phyloP scores from a whole-genome alignment of 1,140 invertebrate species.

The Meloidogyne floridensis region DNA sequence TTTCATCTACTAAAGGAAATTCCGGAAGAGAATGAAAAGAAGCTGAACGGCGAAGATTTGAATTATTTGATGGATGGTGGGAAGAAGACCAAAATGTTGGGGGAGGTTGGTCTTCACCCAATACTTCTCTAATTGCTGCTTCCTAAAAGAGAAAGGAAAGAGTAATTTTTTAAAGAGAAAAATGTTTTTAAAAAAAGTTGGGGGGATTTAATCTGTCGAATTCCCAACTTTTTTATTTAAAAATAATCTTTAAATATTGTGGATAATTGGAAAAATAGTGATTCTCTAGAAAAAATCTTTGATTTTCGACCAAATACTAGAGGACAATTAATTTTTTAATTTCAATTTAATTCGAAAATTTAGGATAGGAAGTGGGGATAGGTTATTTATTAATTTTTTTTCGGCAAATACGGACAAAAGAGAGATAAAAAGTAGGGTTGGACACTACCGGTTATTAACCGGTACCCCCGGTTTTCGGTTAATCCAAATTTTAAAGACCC shows the following conservation, averaged over 20 bases:
- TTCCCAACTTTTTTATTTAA: neutral
- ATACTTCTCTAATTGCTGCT: conserved; percentile 52
- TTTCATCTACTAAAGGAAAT: conserved; percentile 56
- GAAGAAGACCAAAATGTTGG: conserved; percentile 15
- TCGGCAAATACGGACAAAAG: too few relatives aligned
- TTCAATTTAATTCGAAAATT: too few relatives aligned
- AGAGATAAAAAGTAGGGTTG: too few relatives aligned
- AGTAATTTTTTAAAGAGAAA: neutral
- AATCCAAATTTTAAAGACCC: too few relatives aligned
- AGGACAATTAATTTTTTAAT: too few relatives aligned
- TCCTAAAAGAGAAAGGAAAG: conserved; percentile 45
- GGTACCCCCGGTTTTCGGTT: too few relatives aligned
- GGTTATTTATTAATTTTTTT: too few relatives aligned
- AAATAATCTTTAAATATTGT: neutral
- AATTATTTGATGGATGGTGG: conserved; percentile 25
- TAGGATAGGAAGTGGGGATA: too few relatives aligned
- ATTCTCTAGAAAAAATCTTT: too few relatives aligned
- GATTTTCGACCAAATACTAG: too few relatives aligned
- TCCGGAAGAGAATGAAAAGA: conserved; percentile 63
- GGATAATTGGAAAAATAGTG: neutral
- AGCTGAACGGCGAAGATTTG: conserved; percentile 47
- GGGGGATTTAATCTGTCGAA: neutral
- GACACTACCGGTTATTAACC: too few relatives aligned
- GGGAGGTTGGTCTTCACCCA: conserved; percentile 40
- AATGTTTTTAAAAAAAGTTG: neutral